Conservation (phyloP, 1,140 invertebrate genomes). For the Centruroides vittatus region DNA sequence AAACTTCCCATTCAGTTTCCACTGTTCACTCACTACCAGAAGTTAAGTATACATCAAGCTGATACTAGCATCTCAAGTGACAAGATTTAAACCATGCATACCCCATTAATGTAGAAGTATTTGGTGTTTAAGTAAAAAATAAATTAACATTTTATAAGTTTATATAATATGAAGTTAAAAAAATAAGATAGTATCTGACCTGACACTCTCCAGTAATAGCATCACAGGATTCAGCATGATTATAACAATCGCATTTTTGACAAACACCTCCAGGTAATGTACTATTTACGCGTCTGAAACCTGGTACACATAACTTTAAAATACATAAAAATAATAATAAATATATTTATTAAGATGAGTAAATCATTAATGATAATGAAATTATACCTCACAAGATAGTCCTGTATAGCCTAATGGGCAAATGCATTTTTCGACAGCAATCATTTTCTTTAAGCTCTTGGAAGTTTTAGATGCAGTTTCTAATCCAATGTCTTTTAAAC, state of each 20-base stretch:
- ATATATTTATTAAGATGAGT: no score
- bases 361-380: neutral
- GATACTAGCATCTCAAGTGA: no score
- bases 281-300: constrained; percentile 56
- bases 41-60: no score
- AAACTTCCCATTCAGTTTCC: no score
- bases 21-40: no score
- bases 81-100: no score
- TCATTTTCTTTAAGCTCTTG: constrained; percentile 21
- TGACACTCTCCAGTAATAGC: constrained; percentile 58
- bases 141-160: no score
- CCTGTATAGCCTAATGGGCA: constrained; percentile 53
- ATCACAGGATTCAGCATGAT: constrained; percentile 70
- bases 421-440: constrained; percentile 36
- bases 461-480: constrained; percentile 31
- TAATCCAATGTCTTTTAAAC: no score
- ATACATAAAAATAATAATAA: neutral
- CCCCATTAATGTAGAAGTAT: no score
- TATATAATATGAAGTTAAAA: no score
- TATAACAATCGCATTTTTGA: constrained; percentile 74
- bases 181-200: constrained; percentile 34
- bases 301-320: constrained; percentile 50
- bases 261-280: constrained; percentile 46
- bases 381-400: constrained; percentile 53
- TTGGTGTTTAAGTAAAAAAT: no score